Evolutionary conservation across 2,113 vertebrate genomes (phyloP), one percentile per base, ranked within the genome.

Genomic region (Hyla sarda): DNA sequence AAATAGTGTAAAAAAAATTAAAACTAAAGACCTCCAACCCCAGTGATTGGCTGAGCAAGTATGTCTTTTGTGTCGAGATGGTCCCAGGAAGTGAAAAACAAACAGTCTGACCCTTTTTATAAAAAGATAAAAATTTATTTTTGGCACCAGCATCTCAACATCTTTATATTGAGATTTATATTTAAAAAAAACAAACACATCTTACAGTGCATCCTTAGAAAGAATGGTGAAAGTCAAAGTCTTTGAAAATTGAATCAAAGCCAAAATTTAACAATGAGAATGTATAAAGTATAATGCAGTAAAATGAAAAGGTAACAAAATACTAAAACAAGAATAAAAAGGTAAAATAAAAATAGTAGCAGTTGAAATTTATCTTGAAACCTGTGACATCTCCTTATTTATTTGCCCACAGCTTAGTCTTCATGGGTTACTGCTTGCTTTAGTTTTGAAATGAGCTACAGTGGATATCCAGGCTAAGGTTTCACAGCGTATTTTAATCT

Each of bases 381-480:
- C 17, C 47, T 76, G 48, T 76, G 45, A 52, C 45, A 76, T 52
- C 47, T 30, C 47, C 9, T 0, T 0, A 50, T 47, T 52, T 25
- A 19, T 50, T 52, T 76, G 45, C 75, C 75, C 52, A 23, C 48
- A 77, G 75, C 75, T 77, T 54, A 32, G 75, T 34, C 30, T 34
- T 77, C 50, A 32, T 34, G 17, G 48, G 30, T 77, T 77, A 54
- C 48, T 19, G 28, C 23, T 76, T 52, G 32, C 34, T 21, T 71
- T 71, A 71, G 19, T 12, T 23, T 23, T 21, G 19, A 71, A 71
- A 41, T 71, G 19, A 41, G 34, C 17, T 23, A 71, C 67, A 37
- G 19, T 11, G 34, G 21, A 71, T 71, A 71, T 71, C 32, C 65
- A 69, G 32, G 65, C 65, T 65, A 30, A 65, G 60, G 60, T 65